Percentiles rank a stretch among this genome's conserved stretches.
These are phyloP conservation scores for Anas georgica DNA, from an alignment of 2,797 vertebrate genomes.

Conservation along the genomic window DNA sequence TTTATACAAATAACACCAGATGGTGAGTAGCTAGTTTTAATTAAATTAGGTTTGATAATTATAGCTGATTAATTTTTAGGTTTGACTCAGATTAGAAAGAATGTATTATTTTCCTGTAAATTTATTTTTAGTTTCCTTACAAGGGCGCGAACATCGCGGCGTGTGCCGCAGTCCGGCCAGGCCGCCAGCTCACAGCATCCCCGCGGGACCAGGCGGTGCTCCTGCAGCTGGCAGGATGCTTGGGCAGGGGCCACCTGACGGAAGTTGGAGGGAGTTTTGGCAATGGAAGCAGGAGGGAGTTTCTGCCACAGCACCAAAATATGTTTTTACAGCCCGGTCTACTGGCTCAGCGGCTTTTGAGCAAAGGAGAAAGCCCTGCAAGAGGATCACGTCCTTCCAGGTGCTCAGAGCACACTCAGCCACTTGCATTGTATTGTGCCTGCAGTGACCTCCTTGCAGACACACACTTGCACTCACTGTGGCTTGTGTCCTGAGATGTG, in stretches of 20 bases:
- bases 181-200: background rate
- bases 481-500: background rate
- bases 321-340: background rate
- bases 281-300: background rate
- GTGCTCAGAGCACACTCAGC: fast-evolving
- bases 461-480: fast-evolving
- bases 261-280: background rate
- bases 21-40: constrained; percentile 79
- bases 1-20: constrained; percentile 80
- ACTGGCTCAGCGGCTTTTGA: background rate
- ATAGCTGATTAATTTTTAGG: constrained; percentile 80
- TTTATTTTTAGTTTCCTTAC: constrained; percentile 72
- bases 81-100: constrained; percentile 79
- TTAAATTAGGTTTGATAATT: constrained; percentile 81
- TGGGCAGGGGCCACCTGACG: background rate
- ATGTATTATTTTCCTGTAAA: constrained; percentile 62
- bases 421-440: fast-evolving
- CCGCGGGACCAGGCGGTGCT: background rate
- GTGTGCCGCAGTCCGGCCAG: background rate
- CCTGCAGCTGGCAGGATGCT: background rate
- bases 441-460: background rate
- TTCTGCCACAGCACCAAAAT: background rate
- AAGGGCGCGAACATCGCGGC: background rate
- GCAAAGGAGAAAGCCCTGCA: background rate
- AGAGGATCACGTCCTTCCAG: fast-evolving